Conservation (phyloP, 2,888 invertebrate genomes). For the Lasiommata megera region DNA sequence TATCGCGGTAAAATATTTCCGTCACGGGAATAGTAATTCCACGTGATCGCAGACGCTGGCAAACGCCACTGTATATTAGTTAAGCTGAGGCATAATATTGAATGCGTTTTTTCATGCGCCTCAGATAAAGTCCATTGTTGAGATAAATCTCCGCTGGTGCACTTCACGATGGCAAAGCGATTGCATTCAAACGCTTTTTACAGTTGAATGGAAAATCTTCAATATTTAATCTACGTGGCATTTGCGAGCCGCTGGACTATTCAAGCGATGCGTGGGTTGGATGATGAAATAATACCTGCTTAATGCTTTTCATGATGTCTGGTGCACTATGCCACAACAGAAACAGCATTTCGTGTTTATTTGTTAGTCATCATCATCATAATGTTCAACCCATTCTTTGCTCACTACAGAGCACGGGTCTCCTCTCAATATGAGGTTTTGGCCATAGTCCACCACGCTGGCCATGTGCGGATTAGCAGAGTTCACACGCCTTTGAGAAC, state of each 20-base stretch:
- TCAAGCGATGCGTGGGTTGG: background rate
- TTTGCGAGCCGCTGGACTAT: background rate
- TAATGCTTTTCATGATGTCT: background rate
- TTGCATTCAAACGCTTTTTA: constrained; percentile 22
- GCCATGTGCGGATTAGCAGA: no score
- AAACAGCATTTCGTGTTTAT: no score
- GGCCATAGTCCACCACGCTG: no score
- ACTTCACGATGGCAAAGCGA: constrained; percentile 13
- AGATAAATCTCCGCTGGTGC: constrained; percentile 23
- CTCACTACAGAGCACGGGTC: no score
- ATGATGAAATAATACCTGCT: background rate
- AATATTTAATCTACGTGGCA: constrained; percentile 8
- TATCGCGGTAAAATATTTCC: no score
- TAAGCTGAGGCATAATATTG: constrained; percentile 18
- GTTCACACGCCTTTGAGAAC: no score
- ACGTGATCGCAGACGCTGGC: no score
- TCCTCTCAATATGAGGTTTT: no score
- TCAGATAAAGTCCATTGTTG: constrained; percentile 31
- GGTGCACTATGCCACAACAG: no score
- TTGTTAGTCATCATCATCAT: no score
- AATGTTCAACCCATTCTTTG: no score
- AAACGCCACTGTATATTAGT: background rate
- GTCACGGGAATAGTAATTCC: no score
- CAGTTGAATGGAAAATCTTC: constrained; percentile 18
- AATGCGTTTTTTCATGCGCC: constrained; percentile 30